A percentile compares a stretch with the other conserved stretches of the same genome.
Evolutionary conservation across 2,113 vertebrate genomes (phyloP).

Genomic region (Bubo scandiacus): DNA sequence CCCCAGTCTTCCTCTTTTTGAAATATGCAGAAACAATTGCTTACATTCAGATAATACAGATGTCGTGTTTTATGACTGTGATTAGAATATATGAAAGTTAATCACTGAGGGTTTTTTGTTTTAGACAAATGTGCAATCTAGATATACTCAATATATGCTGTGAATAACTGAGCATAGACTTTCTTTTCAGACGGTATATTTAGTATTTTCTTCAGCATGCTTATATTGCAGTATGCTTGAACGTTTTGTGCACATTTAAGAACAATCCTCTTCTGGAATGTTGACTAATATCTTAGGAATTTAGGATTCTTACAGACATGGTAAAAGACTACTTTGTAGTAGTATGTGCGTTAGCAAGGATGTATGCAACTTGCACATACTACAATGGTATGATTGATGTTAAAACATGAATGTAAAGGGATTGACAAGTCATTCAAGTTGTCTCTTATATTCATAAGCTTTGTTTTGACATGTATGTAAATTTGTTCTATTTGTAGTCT

Average conservation of each 20-base stretch:
- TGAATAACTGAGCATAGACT: neutral
- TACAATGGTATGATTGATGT: neutral
- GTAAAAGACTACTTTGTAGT: neutral
- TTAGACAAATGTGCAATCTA: neutral
- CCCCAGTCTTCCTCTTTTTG: neutral
- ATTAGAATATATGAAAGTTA: neutral
- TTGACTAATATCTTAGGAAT: neutral
- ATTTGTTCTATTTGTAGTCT: neutral
- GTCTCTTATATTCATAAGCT: neutral
- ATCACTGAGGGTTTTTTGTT: neutral
- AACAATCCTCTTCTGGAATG: rapidly evolving
- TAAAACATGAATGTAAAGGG: rapidly evolving
- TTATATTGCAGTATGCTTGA: neutral
- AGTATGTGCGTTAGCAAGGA: neutral
- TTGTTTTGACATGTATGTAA: neutral
- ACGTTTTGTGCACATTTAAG: neutral
- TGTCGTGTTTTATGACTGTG: rapidly evolving
- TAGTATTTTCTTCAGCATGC: neutral
- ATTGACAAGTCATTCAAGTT: neutral
- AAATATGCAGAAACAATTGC: neutral
- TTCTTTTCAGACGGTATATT: neutral
- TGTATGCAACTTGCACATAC: neutral
- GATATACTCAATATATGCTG: neutral
- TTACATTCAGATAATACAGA: neutral
- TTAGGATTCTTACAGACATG: neutral